Conservation (phyloP, 2,797 vertebrate genomes). For the Psittacula derbiana region DNA sequence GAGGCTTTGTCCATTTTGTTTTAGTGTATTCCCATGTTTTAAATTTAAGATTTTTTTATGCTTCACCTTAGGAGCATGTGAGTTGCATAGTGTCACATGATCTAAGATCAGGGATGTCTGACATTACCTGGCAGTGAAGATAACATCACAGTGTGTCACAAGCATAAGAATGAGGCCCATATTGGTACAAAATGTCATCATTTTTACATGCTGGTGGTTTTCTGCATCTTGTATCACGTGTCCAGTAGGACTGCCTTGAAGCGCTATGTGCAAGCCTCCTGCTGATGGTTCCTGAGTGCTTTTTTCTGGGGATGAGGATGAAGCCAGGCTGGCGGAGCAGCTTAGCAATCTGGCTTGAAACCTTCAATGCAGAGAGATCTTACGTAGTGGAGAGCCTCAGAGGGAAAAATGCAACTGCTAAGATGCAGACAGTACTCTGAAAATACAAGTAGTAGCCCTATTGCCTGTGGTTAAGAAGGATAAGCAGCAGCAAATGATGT, state of each 20-base stretch:
- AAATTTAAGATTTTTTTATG: not conserved
- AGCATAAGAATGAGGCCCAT: not conserved
- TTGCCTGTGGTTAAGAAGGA: not conserved
- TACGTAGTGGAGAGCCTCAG: not conserved
- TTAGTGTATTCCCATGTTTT: not conserved
- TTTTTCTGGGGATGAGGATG: not conserved
- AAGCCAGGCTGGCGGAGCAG: not conserved
- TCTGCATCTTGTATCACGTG: fast-evolving
- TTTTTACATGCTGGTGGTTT: not conserved
- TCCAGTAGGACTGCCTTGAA: not conserved
- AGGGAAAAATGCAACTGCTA: not conserved
- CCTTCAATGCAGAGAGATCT: not conserved
- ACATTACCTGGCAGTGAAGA: not conserved
- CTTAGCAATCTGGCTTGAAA: not conserved
- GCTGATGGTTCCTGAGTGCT: not conserved
- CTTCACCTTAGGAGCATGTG: not conserved
- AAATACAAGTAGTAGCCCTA: not conserved
- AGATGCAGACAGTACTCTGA: not conserved
- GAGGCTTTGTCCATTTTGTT: not conserved
- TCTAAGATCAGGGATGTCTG: not conserved
- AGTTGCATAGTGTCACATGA: not conserved
- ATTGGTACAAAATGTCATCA: not conserved
- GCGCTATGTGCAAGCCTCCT: not conserved
- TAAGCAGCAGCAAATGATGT: not conserved
- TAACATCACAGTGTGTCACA: not conserved